Base-by-base conservation (phyloP, 2,113 vertebrate genomes). In the Osmerus eperlanus region DNA sequence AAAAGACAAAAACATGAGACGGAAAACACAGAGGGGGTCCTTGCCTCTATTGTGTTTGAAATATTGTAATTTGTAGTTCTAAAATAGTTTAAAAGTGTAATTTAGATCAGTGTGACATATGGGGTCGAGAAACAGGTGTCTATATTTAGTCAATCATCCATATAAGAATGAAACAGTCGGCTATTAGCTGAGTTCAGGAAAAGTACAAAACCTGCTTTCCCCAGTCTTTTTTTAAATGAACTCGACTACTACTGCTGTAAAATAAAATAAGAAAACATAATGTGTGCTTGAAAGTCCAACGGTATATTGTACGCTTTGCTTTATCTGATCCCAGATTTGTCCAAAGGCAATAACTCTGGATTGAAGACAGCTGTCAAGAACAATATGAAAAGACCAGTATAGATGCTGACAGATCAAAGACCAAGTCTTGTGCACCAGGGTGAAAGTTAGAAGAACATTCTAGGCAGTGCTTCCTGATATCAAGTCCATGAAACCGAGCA, bases 81-180 rank as follows among this genome's bases (percentile, higher is more conserved):
- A 47, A 12, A 47, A 11, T 47, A 12, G 41, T 12, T 4, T 9
- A 2, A 47, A 9, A 12, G 41, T 47, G 41, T 47, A 9, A 47
- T 47, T 47, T 47, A 8, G 41, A 47, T 47, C 9, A 2, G 41
- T 9, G 41, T 47, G 41, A 47, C 41, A 47, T 11, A 47, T 12
- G 81, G 81, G 78, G 68, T 77, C 68, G 75, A 53, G 83, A 85
- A 85, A 84, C 83, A 88, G 83, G 83, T 88, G 82, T 76, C 78
- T 21, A 53, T 86, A 87, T 85, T 88, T 86, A 83, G 78, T 73
- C 67, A 83, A 83, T n/a, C 36, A 25, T 71, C 78, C 32, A 78
- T 23, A 3, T 54, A 58, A 82, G 55, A 56, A 64, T 32, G 58
- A 73, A 19, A 64, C 52, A 58, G 19, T 67, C 29, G 67, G 75